Evolutionary conservation across 1,140 invertebrate species (phyloP).

Genomic region (Parasteatoda tepidariorum): DNA sequence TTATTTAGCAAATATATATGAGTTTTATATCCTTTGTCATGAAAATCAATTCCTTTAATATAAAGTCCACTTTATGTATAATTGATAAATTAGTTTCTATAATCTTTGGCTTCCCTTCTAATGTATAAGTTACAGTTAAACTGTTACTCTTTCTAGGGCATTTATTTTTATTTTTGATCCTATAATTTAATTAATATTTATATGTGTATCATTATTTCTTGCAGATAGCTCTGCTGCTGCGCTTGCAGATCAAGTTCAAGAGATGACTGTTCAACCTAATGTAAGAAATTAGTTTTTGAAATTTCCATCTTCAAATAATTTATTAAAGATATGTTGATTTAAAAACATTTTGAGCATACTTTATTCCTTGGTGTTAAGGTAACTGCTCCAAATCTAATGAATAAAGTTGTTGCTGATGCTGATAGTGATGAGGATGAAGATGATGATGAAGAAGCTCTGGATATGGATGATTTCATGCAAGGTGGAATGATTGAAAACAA

Average conservation of each 20-base stretch:
- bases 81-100: too few relatives aligned
- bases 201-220: background rate
- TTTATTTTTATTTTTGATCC: background rate
- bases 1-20: too few relatives aligned
- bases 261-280: slow-evolving; percentile 75
- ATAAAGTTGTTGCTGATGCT: slow-evolving; percentile 57
- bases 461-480: slow-evolving; percentile 98
- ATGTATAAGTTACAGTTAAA: too few relatives aligned
- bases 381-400: background rate
- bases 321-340: too few relatives aligned
- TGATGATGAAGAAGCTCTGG: slow-evolving; percentile 92
- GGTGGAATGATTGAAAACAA: slow-evolving; percentile 91
- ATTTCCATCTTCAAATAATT: background rate
- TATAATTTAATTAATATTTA: background rate
- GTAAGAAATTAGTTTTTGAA: slow-evolving; percentile 63
- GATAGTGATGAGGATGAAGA: slow-evolving; percentile 80
- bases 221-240: slow-evolving; percentile 44
- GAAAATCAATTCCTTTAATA: too few relatives aligned
- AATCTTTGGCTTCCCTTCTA: too few relatives aligned
- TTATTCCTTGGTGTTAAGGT: background rate
- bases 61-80: too few relatives aligned
- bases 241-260: slow-evolving; percentile 78
- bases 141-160: too few relatives aligned
- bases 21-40: too few relatives aligned
- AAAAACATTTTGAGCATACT: background rate